A percentile compares a stretch with the other conserved stretches of the same genome.
Conservation (phyloP, 2,797 vertebrate genomes). For the Saxicola maurus region DNA sequence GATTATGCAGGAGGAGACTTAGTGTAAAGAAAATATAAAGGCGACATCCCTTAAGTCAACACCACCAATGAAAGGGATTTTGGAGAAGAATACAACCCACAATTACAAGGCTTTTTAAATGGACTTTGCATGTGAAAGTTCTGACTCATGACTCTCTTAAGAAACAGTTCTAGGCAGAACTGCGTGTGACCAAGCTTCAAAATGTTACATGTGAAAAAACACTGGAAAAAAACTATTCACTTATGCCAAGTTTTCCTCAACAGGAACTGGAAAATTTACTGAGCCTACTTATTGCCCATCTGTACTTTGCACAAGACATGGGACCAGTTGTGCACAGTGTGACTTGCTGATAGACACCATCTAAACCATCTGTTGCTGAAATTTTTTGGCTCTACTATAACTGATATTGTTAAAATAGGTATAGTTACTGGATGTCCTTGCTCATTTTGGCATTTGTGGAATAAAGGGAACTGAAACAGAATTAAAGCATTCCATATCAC, state of each 20-base stretch:
- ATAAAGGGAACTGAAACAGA: not conserved
- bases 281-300: not conserved
- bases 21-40: not conserved
- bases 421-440: not conserved
- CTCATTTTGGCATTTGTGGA: not conserved
- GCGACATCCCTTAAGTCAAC: not conserved
- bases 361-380: not conserved
- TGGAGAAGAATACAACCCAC: not conserved
- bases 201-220: not conserved
- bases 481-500: not conserved
- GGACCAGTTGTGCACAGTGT: not conserved
- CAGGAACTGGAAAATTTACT: not conserved
- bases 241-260: not conserved
- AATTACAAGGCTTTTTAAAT: not conserved
- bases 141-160: not conserved
- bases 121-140: not conserved
- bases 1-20: not conserved
- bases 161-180: not conserved
- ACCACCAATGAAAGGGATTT: rapidly evolving
- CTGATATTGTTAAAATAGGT: not conserved
- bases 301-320: not conserved
- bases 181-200: not conserved
- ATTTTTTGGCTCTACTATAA: not conserved
- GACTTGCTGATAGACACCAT: not conserved
- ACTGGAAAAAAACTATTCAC: not conserved